Base-by-base conservation (phyloP, 2,888 invertebrate genomes). In the Laspeyria flexula region DNA sequence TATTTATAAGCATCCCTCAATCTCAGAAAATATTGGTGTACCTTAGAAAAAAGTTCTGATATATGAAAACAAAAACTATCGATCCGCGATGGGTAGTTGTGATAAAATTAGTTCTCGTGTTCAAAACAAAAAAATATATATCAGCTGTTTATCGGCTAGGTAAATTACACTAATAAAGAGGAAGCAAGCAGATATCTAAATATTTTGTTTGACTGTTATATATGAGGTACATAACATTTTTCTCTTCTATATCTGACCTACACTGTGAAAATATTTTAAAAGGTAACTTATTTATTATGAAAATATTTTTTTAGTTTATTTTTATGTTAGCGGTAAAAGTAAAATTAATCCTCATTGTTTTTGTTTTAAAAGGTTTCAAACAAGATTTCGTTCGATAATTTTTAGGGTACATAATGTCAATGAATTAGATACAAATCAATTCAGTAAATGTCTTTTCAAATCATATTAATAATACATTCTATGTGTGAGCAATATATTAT, bases 391-490 rank as follows among this genome's bases (percentile, higher is more conserved):
- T 7, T 25, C 25, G 7, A 7, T 7, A 7, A 25, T 25, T 25
- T 25, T 7, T 25, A 4, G 3, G 9, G 7, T 25, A 21, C 21
- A 21, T 21, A 3, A 21, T 21, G 2, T 21, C 34, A 41, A 31
- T 33, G 15, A 23, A 13, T 16, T 16, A 25, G 7, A 6, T 25
- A 25, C 5, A 25, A 7, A 7, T 30, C 12, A 30, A 30, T 4
- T 30, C 3, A 35, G 38, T 46, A 10, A 50, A 54, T 71, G 73
- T 74, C 73, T 72, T 72, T 74, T 66, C 15, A 37, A 52, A 40
- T 43, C 40, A 52, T 41, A 49, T 39, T n/a, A n/a, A n/a, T n/a
- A n/a, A 47, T 47, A 48, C 37, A 58, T 25, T 25, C 5, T 34
- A 13, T 34, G 1, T 15, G 13, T 65, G 39, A 66, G 51, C 60